Evolutionary conservation across 2,113 vertebrate species (phyloP).

Genomic region (Hystrix cristata): DNA sequence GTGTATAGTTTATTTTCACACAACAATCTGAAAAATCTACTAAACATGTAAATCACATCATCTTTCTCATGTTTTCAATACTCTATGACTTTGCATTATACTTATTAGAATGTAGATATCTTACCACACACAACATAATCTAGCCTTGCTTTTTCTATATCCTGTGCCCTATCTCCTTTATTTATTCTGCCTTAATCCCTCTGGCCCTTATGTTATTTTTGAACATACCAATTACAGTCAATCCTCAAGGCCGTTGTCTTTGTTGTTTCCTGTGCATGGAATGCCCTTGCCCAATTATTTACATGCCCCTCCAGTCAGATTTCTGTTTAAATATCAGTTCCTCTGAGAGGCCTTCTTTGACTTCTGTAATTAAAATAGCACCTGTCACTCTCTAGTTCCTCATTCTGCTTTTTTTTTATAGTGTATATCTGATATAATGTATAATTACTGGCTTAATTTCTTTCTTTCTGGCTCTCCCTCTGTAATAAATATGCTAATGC

Average conservation of each 20-base stretch:
- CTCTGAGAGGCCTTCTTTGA: not conserved
- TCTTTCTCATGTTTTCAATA: not conserved
- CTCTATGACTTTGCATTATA: not conserved
- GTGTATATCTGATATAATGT: not conserved
- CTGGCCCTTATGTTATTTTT: not conserved
- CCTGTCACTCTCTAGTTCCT: not conserved
- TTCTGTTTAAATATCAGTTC: not conserved
- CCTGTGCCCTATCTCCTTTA: not conserved
- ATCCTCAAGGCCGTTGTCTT: not conserved
- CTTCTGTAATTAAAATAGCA: slow-evolving; percentile 15
- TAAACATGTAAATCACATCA: not conserved
- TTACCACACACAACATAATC: not conserved
- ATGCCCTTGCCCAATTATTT: not conserved
- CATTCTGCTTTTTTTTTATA: not conserved
- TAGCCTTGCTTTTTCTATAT: not conserved
- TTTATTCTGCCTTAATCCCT: not conserved
- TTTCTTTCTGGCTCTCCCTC: not conserved
- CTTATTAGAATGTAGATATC: not conserved
- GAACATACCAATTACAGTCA: not conserved
- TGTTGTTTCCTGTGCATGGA: not conserved
- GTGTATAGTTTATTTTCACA: not conserved
- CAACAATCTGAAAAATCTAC: not conserved
- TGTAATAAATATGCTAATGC: not conserved
- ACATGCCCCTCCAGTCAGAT: not conserved
- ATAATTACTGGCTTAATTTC: not conserved